Evolutionary conservation across 2,113 vertebrate species (phyloP), one percentile per base, ranked within the genome.

Genomic region (Centropus unirufus): DNA sequence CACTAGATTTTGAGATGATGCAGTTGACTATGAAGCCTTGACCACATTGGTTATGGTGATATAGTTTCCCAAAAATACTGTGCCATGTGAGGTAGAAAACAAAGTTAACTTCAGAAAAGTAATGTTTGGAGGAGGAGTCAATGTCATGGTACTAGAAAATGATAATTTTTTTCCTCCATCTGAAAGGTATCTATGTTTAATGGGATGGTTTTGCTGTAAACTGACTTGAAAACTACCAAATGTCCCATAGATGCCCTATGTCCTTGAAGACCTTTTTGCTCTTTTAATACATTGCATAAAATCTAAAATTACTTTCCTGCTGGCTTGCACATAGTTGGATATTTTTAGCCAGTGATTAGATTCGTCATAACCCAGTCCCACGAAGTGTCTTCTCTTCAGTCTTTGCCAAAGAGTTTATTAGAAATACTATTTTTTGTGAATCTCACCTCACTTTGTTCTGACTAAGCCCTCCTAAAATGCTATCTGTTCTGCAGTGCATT

Each of bases 401-500:
- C 20, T 83, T 77, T 85, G 83, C 40, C 69, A 77, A 93, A 83
- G 30, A 11, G 34, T 84, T 96, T 63, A 21, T 66, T 85, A 93
- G 82, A 93, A 92, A 88, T 83, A 72, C 23, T 80, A 49, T 42
- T 87, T 93, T 39, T 94, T 70, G 88, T 17, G 47, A 76, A 58
- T 70, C 32, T 79, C 62, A 61, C 29, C 70, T 92, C 77, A 54
- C 76, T 93, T 82, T 63, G 49, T 63, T 89, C 55, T 95, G 84
- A 95, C 85, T 95, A 89, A 96, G 40, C 27, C 46, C 70, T 95
- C 32, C 75, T 84, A 52, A 93, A 95, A 91, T 70, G 46, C 62
- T 92, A 23, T 91, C 69, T 95, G 73, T 69, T 96, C 89, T 23
- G 1, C 75, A 87, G 94, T 87, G 69, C 78, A 91, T 97, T 96